These are phyloP conservation scores for Tenthredo amoena DNA, from an alignment of 2,888 invertebrate genomes.

Conservation along the genomic window DNA sequence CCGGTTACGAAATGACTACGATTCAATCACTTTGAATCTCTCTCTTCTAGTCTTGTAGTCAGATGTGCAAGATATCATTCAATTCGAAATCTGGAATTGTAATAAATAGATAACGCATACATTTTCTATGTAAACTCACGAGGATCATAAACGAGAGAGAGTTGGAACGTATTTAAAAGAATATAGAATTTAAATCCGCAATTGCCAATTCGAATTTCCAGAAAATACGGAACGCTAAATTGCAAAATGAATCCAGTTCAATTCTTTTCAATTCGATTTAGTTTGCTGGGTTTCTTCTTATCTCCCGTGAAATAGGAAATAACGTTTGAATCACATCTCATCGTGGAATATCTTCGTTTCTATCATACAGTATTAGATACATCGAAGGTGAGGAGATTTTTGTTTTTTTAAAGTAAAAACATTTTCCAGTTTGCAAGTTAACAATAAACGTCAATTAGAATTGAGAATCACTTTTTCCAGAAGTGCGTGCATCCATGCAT, in stretches of 20 bases:
- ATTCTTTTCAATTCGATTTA: not conserved
- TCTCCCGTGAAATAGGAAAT: not conserved
- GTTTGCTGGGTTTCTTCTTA: too few species aligned
- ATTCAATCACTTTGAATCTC: not conserved
- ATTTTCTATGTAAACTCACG: too few species aligned
- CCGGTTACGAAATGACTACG: not conserved
- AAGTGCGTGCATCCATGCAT: too few species aligned
- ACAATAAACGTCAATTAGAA: too few species aligned
- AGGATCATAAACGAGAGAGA: not conserved
- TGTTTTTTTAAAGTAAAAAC: too few species aligned
- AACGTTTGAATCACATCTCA: not conserved
- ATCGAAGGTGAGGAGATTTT: too few species aligned
- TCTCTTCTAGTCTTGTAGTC: too few species aligned
- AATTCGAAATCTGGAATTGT: not conserved
- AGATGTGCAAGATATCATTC: too few species aligned
- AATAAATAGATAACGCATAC: not conserved
- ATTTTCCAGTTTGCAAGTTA: too few species aligned
- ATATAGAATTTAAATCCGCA: not conserved
- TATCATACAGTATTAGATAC: too few species aligned
- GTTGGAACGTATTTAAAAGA: not conserved
- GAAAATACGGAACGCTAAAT: not conserved
- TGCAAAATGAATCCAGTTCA: not conserved
- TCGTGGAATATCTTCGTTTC: not conserved
- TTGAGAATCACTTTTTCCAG: too few species aligned
- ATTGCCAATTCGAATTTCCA: not conserved